Evolutionary conservation across 2,113 vertebrate genomes (phyloP), one percentile per base, ranked within the genome.

Genomic region (Acrocephalus kingi): DNA sequence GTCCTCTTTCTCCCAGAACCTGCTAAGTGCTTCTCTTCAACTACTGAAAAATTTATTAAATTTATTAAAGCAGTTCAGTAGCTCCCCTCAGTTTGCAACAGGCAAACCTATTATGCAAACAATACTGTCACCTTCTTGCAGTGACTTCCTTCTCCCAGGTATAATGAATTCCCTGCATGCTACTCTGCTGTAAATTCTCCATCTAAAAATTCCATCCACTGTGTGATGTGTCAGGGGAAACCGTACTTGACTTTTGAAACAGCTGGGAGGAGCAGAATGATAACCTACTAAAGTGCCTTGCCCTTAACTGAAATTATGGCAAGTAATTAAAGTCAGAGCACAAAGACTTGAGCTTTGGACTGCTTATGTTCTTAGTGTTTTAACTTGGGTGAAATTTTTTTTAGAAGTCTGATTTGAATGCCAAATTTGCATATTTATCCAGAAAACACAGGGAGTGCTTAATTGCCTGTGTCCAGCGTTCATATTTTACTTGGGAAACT

Each of bases 291-390:
- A 71, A 82, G 82, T 71, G 69, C 72, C 76, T 95, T 96, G 85
- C 67, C 52, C 83, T 97, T 95, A 96, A 86, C 63, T 77, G 39
- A 90, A 96, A 93, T 93, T 66, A 84, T 71, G 89, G 78, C 6
- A 95, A 95, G 84, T 72, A 96, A 97, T 96, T 96, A 90, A 95
- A 85, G 63, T 86, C 90, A 72, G 82, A 93, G 64, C 56, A 75
- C 74, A 83, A 95, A 93, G 64, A 49, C 37, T 83, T 93, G 62
- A 86, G 79, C 80, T 94, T 61, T 86, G 68, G 72, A 11, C 52
- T 81, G 25, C 84, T 95, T 90, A 10, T 59, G 58, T 51, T 86
- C 28, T 46, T 39, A 67, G 67, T 33, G 41, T 2, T 94, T 80
- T 75, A 78, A 63, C 13, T 82, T 68, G 64, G 27, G 45, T 83